These are phyloP conservation scores for Sebastes schlegelii DNA, from an alignment of 2,113 vertebrate genomes.

Conservation along the genomic window DNA sequence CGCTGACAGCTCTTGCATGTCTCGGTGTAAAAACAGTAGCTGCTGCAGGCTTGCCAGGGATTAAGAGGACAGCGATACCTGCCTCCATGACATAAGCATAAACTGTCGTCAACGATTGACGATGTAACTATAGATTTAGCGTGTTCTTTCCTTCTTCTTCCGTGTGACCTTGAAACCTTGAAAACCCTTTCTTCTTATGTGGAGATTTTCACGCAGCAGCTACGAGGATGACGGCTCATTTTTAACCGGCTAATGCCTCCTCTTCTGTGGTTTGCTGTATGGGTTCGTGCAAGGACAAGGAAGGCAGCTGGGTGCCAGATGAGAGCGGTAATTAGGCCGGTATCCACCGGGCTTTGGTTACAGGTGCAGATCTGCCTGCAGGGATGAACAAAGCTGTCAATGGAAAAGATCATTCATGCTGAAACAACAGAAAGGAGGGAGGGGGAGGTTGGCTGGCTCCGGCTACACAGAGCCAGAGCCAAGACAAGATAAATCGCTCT, in stretches of 20 bases:
- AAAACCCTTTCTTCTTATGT: not conserved
- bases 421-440: conserved; percentile 70
- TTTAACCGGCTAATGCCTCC: conserved; percentile 54
- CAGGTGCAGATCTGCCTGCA: conserved; percentile 74
- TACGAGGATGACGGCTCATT: conserved; percentile 36
- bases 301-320: conserved; percentile 76
- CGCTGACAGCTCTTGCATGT: conserved; percentile 60
- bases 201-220: conserved; percentile 24
- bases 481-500: conserved; percentile 72
- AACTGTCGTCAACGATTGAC: conserved; percentile 28
- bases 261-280: conserved; percentile 39
- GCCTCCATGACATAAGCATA: conserved; percentile 51
- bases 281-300: conserved; percentile 69
- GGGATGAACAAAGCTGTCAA: conserved; percentile 78
- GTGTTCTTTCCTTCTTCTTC: not conserved
- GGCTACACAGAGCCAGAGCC: conserved; percentile 47
- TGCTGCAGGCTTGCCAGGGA: conserved; percentile 52
- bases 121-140: conserved; percentile 22
- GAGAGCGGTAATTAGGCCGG: conserved; percentile 77
- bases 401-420: conserved; percentile 77
- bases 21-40: conserved; percentile 63
- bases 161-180: conserved; percentile 44
- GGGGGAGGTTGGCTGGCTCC: conserved; percentile 35
- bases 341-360: conserved; percentile 78
- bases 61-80: conserved; percentile 67